These are phyloP conservation scores for Dipodomys spectabilis DNA, from an alignment of 2,113 vertebrate species.

Conservation along the genomic window DNA sequence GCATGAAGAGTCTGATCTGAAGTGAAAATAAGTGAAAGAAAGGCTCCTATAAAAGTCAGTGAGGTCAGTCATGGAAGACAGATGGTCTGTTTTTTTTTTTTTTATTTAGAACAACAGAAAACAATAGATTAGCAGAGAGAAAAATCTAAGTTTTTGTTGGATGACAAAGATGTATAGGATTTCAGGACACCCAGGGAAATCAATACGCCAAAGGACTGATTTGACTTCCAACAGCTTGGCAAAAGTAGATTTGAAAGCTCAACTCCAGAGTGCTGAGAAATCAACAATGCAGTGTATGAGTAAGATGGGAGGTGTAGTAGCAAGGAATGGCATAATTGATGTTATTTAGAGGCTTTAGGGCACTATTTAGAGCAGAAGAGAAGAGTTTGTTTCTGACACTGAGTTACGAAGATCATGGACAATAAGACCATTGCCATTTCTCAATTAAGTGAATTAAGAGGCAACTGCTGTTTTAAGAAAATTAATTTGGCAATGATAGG, in stretches of 20 bases:
- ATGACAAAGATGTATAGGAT: neutral
- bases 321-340: neutral
- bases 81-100: neutral
- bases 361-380: neutral
- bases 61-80: neutral
- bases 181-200: neutral
- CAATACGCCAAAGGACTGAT: neutral
- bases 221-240: neutral
- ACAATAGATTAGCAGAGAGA: neutral
- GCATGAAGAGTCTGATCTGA: neutral
- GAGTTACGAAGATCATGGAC: neutral
- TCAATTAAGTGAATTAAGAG: constrained; percentile 55
- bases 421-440: constrained; percentile 37
- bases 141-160: constrained; percentile 3
- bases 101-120: neutral
- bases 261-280: neutral
- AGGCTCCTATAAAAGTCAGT: neutral
- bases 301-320: neutral
- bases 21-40: neutral
- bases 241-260: neutral
- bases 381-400: constrained; percentile 14
- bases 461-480: constrained; percentile 61
- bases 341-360: neutral
- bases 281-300: neutral
- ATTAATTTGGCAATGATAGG: constrained; percentile 67